Conservation (phyloP, 2,888 invertebrate genomes). For the Bellardia pandia region DNA sequence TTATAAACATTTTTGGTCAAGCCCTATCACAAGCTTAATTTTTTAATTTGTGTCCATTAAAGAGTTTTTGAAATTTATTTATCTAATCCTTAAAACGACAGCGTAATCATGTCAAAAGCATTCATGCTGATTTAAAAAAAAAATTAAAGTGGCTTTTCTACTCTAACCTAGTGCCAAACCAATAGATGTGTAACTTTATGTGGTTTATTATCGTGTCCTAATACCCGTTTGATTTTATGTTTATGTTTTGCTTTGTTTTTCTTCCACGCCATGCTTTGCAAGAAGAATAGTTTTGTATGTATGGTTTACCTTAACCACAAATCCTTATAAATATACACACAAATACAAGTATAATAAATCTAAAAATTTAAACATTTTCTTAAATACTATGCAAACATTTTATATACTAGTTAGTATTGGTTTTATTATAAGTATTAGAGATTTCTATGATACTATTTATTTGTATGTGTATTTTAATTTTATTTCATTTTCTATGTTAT, state of each 20-base stretch:
- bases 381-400: background rate
- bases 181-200: background rate
- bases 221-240: background rate
- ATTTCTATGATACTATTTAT: background rate
- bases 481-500: no score
- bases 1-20: no score
- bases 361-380: no score
- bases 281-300: background rate
- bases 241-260: background rate
- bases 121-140: background rate
- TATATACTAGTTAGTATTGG: background rate
- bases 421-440: background rate
- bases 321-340: background rate
- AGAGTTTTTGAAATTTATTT: background rate
- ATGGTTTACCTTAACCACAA: conserved; percentile 24
- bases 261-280: background rate
- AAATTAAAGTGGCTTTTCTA: background rate
- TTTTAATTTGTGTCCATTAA: background rate
- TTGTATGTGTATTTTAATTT: background rate
- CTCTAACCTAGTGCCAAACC: conserved; percentile 1
- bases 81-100: background rate
- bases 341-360: background rate
- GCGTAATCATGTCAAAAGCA: background rate
- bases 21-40: no score
- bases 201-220: conserved; percentile 11